Base-by-base conservation (phyloP, 2,113 vertebrate species). In the Daubentonia madagascariensis region DNA sequence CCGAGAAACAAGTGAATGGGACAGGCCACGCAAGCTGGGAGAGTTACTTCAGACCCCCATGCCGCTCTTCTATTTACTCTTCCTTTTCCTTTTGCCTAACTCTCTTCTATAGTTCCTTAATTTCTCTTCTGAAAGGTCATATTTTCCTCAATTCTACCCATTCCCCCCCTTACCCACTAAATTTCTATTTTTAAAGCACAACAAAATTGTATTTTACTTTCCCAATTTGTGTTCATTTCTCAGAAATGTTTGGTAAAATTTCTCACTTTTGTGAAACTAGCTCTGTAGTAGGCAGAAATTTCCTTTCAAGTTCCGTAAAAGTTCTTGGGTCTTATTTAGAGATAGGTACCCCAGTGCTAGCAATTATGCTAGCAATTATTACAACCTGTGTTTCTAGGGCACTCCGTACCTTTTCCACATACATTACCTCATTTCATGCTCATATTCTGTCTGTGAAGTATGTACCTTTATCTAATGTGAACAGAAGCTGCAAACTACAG, bases 231-330 rank as follows among this genome's bases (percentile, higher is more conserved):
- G 43, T 18, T 68, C 48, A 25, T 37, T 88, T 96, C 93, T 91
- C n/a, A 54, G 86, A 92, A 94, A 54, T 8, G 13, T 25, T 52
- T 57, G 37, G 43, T 73, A 72, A 67, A 73, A 68, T 85, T 76
- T 45, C 48, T 93, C 32, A 37, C 32, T 78, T 32, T 76, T 89
- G 84, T 91, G 81, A 97, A 97, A 88, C 45, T 48, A 70, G 54
- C 32, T 68, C 65, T 94, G 4, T 3, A 78, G 11, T 11, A 70
- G 61, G 67, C 75, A 90, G 91, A 96, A 61, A 45, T 59, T 65
- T 54, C 43, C 65, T 70, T 52, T 30, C 17, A n/a, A 52, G 79
- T 94, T 70, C 52, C 54, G 75, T 70, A 45, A 63, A 91, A 85
- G 45, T 67, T 80, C 40, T 43, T 54, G 40, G 48, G 37, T 59